Conservation (phyloP, 2,888 invertebrate species). For the Metellina segmentata region DNA sequence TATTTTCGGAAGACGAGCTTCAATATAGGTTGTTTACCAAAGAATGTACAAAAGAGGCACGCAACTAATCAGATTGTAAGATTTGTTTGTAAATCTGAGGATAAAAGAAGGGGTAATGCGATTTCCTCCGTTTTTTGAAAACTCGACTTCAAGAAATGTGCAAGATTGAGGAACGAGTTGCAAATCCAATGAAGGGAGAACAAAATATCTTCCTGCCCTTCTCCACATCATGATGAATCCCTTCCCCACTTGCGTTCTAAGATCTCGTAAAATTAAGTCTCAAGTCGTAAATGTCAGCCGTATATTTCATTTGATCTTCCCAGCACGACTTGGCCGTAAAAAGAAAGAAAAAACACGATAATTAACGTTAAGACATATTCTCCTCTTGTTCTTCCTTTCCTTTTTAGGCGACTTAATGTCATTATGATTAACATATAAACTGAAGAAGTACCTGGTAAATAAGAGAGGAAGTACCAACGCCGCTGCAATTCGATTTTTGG, state of each 20-base stretch:
- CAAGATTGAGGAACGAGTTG: neutral
- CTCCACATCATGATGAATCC: constrained; percentile 35
- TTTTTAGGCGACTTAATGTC: constrained; percentile 48
- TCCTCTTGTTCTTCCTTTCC: constrained; percentile 15
- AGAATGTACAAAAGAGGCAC: too few species aligned
- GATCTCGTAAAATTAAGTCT: constrained; percentile 62
- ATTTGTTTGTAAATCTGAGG: neutral
- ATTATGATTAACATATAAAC: constrained; percentile 57
- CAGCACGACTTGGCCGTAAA: constrained; percentile 51
- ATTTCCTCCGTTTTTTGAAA: too few species aligned
- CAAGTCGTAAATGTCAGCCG: constrained; percentile 65
- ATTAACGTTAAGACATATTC: constrained; percentile 25
- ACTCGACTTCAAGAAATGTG: neutral
- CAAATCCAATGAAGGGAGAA: neutral
- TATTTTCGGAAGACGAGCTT: too few species aligned
- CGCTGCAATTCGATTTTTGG: constrained; percentile 28
- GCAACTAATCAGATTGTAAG: too few species aligned
- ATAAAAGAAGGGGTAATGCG: neutral
- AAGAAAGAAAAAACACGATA: constrained; percentile 23
- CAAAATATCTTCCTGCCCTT: constrained; percentile 14
- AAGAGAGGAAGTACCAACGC: neutral
- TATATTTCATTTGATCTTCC: constrained; percentile 65
- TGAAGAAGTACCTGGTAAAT: too few species aligned
- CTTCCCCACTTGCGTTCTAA: constrained; percentile 23
- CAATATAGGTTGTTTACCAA: too few species aligned